phyloP scores from a whole-genome alignment of 2,797 vertebrate genomes.

The Cryptoprocta ferox region DNA sequence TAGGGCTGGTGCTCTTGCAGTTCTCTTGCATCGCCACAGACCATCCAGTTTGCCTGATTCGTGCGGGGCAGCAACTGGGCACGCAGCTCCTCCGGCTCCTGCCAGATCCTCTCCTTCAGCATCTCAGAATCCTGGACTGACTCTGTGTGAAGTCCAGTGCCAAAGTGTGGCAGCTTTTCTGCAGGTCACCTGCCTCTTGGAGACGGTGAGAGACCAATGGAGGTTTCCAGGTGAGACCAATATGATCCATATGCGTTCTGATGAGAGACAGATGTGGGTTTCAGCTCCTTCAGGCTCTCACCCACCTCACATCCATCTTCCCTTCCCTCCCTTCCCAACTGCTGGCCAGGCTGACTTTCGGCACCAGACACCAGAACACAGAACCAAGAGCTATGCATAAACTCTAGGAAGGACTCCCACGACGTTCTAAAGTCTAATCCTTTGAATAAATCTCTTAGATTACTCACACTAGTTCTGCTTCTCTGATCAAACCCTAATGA shows the following conservation, averaged over 20 bases:
- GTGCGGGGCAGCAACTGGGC: not conserved
- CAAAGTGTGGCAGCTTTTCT: not conserved
- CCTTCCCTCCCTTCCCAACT: conserved; percentile 27
- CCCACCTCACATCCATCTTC: not conserved
- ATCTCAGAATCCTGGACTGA: not conserved
- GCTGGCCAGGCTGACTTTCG: not conserved
- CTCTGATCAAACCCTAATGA: conserved; percentile 19
- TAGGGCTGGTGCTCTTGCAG: not conserved
- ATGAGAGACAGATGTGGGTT: not conserved
- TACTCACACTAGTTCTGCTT: not conserved
- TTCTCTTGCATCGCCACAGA: not conserved
- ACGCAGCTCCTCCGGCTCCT: not conserved
- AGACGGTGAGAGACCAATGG: not conserved
- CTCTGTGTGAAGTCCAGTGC: not conserved
- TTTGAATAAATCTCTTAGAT: conserved; percentile 16
- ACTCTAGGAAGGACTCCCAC: not conserved
- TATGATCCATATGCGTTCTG: not conserved
- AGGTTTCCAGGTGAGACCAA: not conserved
- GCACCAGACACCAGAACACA: not conserved
- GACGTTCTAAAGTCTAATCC: not conserved
- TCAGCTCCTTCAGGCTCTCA: not conserved
- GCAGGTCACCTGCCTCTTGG: not conserved
- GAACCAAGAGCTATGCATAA: not conserved
- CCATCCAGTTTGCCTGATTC: not conserved
- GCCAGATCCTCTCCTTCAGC: not conserved